Base-by-base conservation (phyloP, 2,113 vertebrate species). In the Chitala chitala region DNA sequence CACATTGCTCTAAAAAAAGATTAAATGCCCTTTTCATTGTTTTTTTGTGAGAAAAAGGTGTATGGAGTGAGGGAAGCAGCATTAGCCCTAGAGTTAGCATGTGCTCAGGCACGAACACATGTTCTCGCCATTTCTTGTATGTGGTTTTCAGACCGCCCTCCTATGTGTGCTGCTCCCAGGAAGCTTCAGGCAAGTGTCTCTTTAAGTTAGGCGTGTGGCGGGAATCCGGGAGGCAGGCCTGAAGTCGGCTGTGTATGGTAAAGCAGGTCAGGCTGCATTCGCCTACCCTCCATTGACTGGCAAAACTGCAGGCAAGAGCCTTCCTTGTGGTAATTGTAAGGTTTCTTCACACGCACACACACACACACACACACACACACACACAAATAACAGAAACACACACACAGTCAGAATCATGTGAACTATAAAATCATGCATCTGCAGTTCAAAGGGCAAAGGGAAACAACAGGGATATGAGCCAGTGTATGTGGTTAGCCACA, bases 151-250 rank as follows among this genome's bases (percentile, higher is more conserved):
- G 63, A 94, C 92, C 87, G 89, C 91, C 90, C 87, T 90, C 88
- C 90, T 88, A n/a, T 86, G 90, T 93, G 89, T 90, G 83, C 86
- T 83, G 89, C 94, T 94, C 85, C 80, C 85, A 95, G 94, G 92
- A 90, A 92, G 93, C 94, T 95, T 87, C 88, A 89, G 95, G 95
- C 92, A 91, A 94, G 89, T 96, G 95, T 95, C 95, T 95, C 91
- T 94, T 94, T 94, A 93, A 93, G 92, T 96, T 95, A 94, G 92
- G 91, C 86, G 84, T 86, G 86, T 91, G 88, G 89, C 86, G 71
- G 84, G 91, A 94, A 92, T 89, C 88, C 89, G 87, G 90, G 90
- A 92, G 87, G 89, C 83, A 82, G 89, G 93, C 94, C 89, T 91
- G 88, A 86, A 92, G 92, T 95, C 94, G 93, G 91, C 94, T 93